These are phyloP conservation scores for Dendrocopos noguchii DNA, from an alignment of 2,113 vertebrate genomes.

Conservation along the genomic window DNA sequence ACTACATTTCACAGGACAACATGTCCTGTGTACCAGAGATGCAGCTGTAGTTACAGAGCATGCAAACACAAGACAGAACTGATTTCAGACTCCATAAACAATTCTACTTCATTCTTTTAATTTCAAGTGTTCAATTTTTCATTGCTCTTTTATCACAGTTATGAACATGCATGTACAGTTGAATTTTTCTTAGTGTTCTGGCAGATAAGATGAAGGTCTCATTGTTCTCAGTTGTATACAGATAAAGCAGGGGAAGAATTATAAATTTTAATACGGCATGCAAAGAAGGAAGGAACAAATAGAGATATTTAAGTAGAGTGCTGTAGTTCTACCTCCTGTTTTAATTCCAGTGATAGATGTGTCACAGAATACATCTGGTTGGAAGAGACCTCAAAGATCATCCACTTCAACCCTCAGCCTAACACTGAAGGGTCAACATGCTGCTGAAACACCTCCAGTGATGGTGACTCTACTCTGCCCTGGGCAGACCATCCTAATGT, in stretches of 20 bases:
- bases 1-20: background rate
- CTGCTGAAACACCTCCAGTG: too few relatives aligned
- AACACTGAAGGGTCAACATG: too few relatives aligned
- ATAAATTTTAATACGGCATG: background rate
- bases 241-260: background rate
- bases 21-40: background rate
- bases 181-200: background rate
- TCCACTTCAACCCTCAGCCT: too few relatives aligned
- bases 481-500: too few relatives aligned
- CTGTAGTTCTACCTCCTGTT: background rate
- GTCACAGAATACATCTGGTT: too few relatives aligned
- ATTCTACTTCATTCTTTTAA: background rate
- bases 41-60: background rate
- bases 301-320: background rate
- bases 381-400: too few relatives aligned
- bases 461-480: too few relatives aligned
- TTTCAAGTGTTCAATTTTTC: background rate
- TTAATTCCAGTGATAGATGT: background rate
- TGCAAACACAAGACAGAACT: background rate
- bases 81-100: background rate
- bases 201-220: background rate
- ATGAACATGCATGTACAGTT: background rate
- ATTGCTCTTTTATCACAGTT: background rate
- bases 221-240: background rate
- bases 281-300: background rate